Base-by-base conservation (phyloP, 2,797 vertebrate species). In the Cephalopachus bancanus region DNA sequence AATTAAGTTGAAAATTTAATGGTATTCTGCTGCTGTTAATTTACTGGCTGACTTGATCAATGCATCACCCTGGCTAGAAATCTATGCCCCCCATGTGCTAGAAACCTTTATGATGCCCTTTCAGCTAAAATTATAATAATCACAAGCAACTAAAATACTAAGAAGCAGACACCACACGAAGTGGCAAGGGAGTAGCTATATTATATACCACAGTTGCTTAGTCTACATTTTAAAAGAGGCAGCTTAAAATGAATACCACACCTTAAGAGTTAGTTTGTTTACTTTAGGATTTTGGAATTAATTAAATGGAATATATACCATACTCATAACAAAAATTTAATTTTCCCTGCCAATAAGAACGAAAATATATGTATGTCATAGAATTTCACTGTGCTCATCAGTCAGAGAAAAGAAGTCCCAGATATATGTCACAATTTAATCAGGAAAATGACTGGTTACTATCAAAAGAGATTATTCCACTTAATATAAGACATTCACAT, bases 1-100 rank as follows among this genome's bases (percentile, higher is more conserved):
- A 99, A 99, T 99, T 99, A 99, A 98, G 97, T 98, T 99, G 98
- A 98, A 99, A 99, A 99, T 99, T 98, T 99, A 98, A 98, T 98
- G 98, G 96, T 98, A 94, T 98, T 99, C 98, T 98, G 95, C 97
- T 98, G 97, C 98, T 98, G 98, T 98, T 98, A 99, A 99, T 99
- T 99, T 99, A 99, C 98, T 99, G 98, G 97, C 98, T 98, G 94
- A 92, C 97, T 98, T 89, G 92, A 99, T 99, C 98, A 93, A 99
- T 99, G 98, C 37, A 22, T 98, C 97, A 96, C 95, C 96, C 96
- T 97, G 98, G 98, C 98, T 98, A 98, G 98, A 96, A 97, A 98
- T 98, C 98, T 98, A 97, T 98, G 98, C 93, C 65, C 87, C 83
- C 9, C 89, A 97, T 94, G 72, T 26, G 51, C 64, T 81, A 67